Percentiles rank a stretch among this genome's conserved stretches.
These are phyloP conservation scores for Silurus aristotelis DNA, from an alignment of 2,797 vertebrate species.

Conservation along the genomic window DNA sequence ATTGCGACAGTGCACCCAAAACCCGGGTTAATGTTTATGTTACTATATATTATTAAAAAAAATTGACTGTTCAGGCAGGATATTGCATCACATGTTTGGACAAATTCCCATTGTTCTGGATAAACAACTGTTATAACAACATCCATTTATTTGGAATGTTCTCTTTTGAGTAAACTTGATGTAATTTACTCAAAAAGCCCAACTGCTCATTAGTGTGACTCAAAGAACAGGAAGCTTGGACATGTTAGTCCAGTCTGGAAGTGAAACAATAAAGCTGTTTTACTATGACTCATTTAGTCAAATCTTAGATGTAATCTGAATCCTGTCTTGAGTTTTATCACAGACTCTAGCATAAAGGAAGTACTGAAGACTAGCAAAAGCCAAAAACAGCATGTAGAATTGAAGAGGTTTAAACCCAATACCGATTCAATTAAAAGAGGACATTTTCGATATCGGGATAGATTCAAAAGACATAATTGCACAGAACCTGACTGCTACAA, in stretches of 20 bases:
- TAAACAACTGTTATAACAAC: not conserved
- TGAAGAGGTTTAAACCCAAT: not conserved
- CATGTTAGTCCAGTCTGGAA: conserved; percentile 4
- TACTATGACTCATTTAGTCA: not conserved
- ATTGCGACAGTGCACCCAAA: not conserved
- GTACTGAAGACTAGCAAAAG: not conserved
- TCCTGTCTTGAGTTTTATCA: not conserved
- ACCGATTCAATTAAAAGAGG: not conserved
- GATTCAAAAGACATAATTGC: too few relatives aligned
- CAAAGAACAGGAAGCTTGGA: not conserved
- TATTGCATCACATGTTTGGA: not conserved
- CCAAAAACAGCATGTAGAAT: conserved; percentile 17
- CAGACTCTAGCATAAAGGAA: not conserved
- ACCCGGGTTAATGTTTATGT: not conserved
- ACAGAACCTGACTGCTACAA: too few relatives aligned
- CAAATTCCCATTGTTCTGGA: not conserved
- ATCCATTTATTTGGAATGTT: not conserved
- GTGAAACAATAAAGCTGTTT: conserved; percentile 10
- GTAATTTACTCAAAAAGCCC: not conserved
- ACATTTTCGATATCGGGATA: too few relatives aligned
- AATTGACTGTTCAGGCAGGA: not conserved
- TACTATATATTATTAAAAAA: not conserved
- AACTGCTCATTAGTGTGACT: not conserved
- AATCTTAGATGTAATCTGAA: conserved; percentile 18
- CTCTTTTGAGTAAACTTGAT: not conserved